phyloP scores from a whole-genome alignment of 2,113 vertebrate genomes.

The Ciconia stormi region DNA sequence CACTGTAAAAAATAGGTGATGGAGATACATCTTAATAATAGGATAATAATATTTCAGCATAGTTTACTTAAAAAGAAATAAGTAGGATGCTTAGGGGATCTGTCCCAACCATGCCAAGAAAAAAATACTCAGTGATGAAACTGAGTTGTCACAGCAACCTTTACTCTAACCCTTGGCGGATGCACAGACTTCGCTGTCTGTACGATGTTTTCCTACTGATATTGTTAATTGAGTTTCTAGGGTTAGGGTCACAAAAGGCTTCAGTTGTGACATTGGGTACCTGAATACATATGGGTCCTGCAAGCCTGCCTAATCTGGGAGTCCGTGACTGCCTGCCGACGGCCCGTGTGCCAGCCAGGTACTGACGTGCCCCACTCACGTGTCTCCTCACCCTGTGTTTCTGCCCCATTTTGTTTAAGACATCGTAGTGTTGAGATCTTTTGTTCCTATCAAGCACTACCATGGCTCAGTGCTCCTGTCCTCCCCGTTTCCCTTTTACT shows the following conservation, averaged over 20 bases:
- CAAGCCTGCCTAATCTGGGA: neutral
- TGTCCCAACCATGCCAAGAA: neutral
- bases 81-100: neutral
- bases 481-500: neutral
- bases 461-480: neutral
- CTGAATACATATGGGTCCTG: neutral
- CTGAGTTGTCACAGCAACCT: neutral
- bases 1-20: neutral
- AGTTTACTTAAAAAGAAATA: neutral
- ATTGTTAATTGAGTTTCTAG: neutral
- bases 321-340: neutral
- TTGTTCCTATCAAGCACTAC: too few species aligned
- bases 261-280: neutral
- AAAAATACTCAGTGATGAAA: neutral
- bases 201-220: neutral
- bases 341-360: neutral
- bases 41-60: neutral
- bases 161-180: neutral
- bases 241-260: neutral
- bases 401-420: neutral
- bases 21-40: neutral
- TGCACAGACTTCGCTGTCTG: neutral
- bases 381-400: neutral
- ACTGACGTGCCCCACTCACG: accelerated
- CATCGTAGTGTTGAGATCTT: accelerated